Conservation (phyloP, 2,888 invertebrate species). For the Neocrepidodera transversa region DNA sequence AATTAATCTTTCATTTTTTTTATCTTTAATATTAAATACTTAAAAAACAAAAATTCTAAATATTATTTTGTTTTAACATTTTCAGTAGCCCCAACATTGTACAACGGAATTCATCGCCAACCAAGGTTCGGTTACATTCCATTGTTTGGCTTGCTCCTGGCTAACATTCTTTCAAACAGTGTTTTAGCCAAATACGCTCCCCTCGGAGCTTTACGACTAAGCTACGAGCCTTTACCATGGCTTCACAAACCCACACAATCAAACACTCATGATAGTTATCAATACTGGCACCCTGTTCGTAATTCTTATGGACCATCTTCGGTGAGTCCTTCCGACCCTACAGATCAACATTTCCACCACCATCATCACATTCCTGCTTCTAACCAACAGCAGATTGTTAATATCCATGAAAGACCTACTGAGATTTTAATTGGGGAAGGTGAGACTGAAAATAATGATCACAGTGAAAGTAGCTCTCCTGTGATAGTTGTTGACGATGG, state of each 20-base stretch:
- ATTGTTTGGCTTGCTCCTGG: conserved; percentile 44
- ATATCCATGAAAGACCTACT: conserved; percentile 37
- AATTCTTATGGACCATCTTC: conserved; percentile 34
- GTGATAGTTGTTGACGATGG: conserved; percentile 16
- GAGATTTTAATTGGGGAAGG: conserved; percentile 31
- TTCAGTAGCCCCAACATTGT: conserved; percentile 21
- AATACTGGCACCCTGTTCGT: conserved; percentile 41
- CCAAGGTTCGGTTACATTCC: conserved; percentile 44
- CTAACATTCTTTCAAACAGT: conserved; percentile 43
- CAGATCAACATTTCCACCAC: conserved; percentile 39
- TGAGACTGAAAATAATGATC: conserved; percentile 31
- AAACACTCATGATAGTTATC: conserved; percentile 14
- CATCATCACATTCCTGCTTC: conserved; percentile 32
- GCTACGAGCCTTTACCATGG: conserved; percentile 44
- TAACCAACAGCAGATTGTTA: conserved; percentile 40
- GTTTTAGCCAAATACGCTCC: conserved; percentile 44
- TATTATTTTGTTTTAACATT: conserved; percentile 1
- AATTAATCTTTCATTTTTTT: too few relatives aligned
- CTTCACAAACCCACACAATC: conserved; percentile 23
- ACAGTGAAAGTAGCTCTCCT: conserved; percentile 20
- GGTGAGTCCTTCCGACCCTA: conserved; percentile 16
- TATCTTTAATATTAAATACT: neutral
- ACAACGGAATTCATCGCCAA: conserved; percentile 32
- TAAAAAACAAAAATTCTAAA: neutral
- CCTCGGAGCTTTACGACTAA: conserved; percentile 36